phyloP scores from a whole-genome alignment of 1,140 invertebrate species.

The Drosophila ironensis region DNA sequence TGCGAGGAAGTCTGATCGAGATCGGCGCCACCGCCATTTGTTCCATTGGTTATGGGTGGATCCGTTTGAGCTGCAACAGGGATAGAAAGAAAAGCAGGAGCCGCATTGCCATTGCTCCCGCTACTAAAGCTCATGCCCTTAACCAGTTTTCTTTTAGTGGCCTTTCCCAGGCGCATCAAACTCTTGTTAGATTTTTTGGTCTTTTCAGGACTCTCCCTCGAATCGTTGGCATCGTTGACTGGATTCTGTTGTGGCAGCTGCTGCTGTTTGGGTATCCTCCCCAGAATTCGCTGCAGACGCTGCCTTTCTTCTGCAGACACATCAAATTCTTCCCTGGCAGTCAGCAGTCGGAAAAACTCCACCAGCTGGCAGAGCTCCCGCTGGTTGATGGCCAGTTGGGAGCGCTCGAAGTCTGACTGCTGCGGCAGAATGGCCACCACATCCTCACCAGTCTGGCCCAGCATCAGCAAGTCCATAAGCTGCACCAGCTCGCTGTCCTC shows the following conservation, averaged over 20 bases:
- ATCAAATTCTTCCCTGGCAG: slow-evolving; percentile 55
- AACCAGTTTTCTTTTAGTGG: slow-evolving; percentile 75
- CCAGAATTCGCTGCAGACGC: slow-evolving; percentile 65
- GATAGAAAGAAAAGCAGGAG: too few species aligned
- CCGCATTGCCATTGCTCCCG: neutral
- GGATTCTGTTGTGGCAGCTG: neutral
- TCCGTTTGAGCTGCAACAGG: slow-evolving; percentile 7
- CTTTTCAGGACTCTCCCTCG: slow-evolving; percentile 30
- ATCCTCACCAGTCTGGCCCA: slow-evolving; percentile 84
- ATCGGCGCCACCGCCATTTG: slow-evolving; percentile 11
- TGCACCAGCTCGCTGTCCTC: slow-evolving; percentile 91
- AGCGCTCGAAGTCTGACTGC: slow-evolving; percentile 84
- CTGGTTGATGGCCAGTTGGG: slow-evolving; percentile 87
- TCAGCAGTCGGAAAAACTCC: slow-evolving; percentile 82
- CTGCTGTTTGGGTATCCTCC: slow-evolving; percentile 53
- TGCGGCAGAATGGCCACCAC: slow-evolving; percentile 84
- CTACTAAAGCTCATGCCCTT: slow-evolving; percentile 76
- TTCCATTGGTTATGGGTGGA: slow-evolving; percentile 12
- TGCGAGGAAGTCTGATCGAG: slow-evolving; percentile 56
- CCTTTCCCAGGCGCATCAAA: slow-evolving; percentile 70
- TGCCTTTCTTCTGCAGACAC: slow-evolving; percentile 67
- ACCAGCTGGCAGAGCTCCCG: slow-evolving; percentile 86
- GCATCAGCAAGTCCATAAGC: slow-evolving; percentile 87
- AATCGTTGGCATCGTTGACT: neutral
- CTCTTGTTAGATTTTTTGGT: slow-evolving; percentile 58